Base-by-base conservation (phyloP, 2,113 vertebrate genomes). In the Stercorarius parasiticus region DNA sequence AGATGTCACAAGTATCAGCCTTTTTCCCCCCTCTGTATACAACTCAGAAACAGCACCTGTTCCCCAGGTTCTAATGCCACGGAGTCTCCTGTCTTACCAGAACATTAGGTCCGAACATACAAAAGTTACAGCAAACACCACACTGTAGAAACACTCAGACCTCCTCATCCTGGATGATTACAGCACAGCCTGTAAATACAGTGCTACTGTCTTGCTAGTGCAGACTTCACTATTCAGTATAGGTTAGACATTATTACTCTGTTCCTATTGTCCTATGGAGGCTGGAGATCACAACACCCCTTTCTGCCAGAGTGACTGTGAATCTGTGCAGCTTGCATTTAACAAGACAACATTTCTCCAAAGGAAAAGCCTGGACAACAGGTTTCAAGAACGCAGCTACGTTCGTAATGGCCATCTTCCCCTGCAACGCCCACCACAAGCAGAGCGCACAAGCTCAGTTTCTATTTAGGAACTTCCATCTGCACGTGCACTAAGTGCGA, bases 381-480 rank as follows among this genome's bases (percentile, higher is more conserved):
- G 29, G 15, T 43, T 92, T 79, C 18, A 36, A 76, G 69, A 62
- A 40, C 29, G 42, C 14, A n/a, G 18, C 34, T 53, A 11, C 6
- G 8, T 32, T 71, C 6, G 21, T n/a, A 82, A 82, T 2, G 6
- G 45, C 66, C 42, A 43, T 15, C 13, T 43, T 52, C 11, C 23
- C 26, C 36, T 55, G 22, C 21, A 20, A 27, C 9, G 16, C 14
- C 22, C 43, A 47, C 23, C 29, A 50, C 72, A 55, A 32, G 53
- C 16, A 50, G 2, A 61, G 50, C 0, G 1, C 43, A 64, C 1
- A 2, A 55, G 3, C 45, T 15, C 58, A 20, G 47, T 45, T 81
- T 58, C 72, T 73, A 13, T n/a, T 73, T 14, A 70, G n/a, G 26
- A 89, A 65, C 26, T 65, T 47, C 6, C 2, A 0, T 19, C 22